Evolutionary conservation across 2,888 invertebrate genomes (phyloP).

Genomic region (Catonia carolina): DNA sequence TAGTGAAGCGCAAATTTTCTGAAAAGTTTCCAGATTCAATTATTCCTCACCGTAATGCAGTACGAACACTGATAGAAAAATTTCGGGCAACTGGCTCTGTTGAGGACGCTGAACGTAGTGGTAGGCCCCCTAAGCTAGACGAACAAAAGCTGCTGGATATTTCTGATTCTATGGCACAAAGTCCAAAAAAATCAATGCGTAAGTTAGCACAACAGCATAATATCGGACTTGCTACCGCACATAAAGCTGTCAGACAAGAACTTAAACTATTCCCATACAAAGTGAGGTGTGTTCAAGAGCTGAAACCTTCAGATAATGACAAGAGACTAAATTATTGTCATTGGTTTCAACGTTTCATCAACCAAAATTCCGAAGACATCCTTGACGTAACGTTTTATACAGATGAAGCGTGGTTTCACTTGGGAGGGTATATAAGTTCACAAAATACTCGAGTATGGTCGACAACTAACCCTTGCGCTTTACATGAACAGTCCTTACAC

Average conservation of each 20-base stretch:
- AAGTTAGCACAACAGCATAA: constrained; percentile 7
- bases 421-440: neutral
- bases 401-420: constrained; percentile 1
- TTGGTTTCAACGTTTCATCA: neutral
- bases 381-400: neutral
- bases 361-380: neutral
- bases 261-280: neutral
- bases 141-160: neutral
- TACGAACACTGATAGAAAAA: neutral
- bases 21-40: neutral
- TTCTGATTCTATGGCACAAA: neutral
- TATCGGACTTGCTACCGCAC: neutral
- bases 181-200: neutral
- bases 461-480: neutral
- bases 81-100: constrained; percentile 7
- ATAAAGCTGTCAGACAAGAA: neutral
- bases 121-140: neutral
- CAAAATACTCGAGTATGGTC: neutral
- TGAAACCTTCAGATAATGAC: neutral
- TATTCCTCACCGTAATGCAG: neutral
- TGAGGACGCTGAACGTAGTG: neutral
- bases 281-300: no score
- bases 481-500: constrained; percentile 2
- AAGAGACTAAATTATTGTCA: constrained; percentile 4
- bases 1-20: neutral